Evolutionary conservation across 2,797 vertebrate genomes (phyloP).

Genomic region (Chelmon rostratus): DNA sequence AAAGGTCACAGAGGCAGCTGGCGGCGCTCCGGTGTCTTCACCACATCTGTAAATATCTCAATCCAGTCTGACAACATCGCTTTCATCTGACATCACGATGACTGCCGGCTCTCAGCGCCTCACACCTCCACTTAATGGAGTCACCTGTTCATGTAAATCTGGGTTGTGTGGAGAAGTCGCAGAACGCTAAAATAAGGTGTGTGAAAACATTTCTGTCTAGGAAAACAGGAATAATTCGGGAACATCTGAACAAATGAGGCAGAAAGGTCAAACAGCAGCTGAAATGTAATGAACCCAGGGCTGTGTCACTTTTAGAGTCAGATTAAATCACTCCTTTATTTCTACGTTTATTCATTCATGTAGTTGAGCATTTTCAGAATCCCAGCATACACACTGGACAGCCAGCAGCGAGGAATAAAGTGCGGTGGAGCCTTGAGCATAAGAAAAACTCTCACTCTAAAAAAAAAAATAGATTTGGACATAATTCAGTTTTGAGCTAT

Average conservation of each 20-base stretch:
- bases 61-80: constrained; percentile 57
- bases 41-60: constrained; percentile 51
- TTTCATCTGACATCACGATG: constrained; percentile 52
- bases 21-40: constrained; percentile 1
- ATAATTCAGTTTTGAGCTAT: constrained; percentile 38
- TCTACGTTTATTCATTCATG: constrained; percentile 15
- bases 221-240: constrained; percentile 5
- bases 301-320: constrained; percentile 9
- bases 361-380: constrained; percentile 10
- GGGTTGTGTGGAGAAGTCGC: constrained; percentile 9
- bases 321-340: constrained; percentile 31
- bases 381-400: background rate
- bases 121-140: constrained; percentile 53
- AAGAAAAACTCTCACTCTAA: constrained; percentile 1
- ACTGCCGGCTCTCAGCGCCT: constrained; percentile 29
- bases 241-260: background rate
- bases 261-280: constrained; percentile 42
- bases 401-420: background rate
- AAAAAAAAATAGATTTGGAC: constrained; percentile 20
- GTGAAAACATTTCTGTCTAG: background rate
- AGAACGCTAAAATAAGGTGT: background rate
- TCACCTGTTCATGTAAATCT: constrained; percentile 30
- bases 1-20: constrained; percentile 52
- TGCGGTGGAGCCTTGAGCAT: constrained; percentile 1
- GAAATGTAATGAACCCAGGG: constrained; percentile 21